Conservation (phyloP, 92 coral and sea anemone genomes). For the Epizoanthus rinbou region DNA sequence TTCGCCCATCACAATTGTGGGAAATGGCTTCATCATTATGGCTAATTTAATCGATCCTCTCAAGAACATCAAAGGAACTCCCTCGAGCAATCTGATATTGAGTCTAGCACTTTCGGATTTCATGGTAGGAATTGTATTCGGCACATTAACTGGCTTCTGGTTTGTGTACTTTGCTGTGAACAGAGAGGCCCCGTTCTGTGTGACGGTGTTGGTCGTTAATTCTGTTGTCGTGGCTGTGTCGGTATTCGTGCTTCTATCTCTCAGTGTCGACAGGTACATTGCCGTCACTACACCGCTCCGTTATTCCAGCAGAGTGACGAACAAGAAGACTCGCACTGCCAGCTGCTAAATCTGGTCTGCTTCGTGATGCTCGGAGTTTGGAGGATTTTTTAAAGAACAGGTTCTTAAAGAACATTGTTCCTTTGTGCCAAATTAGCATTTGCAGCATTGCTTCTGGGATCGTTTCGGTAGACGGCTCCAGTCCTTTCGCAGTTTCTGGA, state of each 20-base stretch:
- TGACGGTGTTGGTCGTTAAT: constrained; percentile 27
- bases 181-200: constrained; percentile 17
- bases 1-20: constrained; percentile 13
- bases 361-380: constrained; percentile 27
- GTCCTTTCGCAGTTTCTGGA: too few species aligned
- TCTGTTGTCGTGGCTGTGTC: constrained; percentile 33
- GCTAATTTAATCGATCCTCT: constrained; percentile 16
- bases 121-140: constrained; percentile 22
- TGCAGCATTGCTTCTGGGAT: too few species aligned
- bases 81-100: constrained; percentile 25
- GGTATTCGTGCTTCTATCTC: constrained; percentile 11
- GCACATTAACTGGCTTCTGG: constrained; percentile 32
- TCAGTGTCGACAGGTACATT: constrained; percentile 26
- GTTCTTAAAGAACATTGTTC: too few species aligned
- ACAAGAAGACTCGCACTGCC: background rate
- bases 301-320: constrained; percentile 20
- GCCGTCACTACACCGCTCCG: constrained; percentile 32
- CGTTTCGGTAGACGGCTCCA: too few species aligned
- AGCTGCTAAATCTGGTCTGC: constrained; percentile 21
- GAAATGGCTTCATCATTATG: constrained; percentile 36
- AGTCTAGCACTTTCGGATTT: constrained; percentile 33
- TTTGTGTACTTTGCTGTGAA: constrained; percentile 22
- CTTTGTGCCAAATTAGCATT: too few species aligned
- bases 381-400: constrained; percentile 14
- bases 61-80: constrained; percentile 17